phyloP scores from a whole-genome alignment of 2,113 vertebrate genomes.

The Prionailurus viverrinus region DNA sequence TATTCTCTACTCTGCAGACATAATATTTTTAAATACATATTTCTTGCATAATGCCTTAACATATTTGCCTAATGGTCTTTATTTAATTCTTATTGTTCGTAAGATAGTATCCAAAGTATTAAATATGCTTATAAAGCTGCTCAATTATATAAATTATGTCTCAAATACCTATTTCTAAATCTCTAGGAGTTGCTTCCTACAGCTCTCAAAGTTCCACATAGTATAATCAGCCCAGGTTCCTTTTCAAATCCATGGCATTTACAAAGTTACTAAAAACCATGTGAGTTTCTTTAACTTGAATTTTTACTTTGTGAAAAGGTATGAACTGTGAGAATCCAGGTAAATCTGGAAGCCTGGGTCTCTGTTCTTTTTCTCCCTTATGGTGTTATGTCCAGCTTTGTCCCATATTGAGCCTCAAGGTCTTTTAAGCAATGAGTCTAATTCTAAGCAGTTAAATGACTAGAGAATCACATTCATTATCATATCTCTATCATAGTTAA shows the following conservation, averaged over 20 bases:
- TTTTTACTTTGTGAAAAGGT: not conserved
- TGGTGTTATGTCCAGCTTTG: not conserved
- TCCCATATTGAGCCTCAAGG: not conserved
- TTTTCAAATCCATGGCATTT: not conserved
- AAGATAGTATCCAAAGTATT: not conserved
- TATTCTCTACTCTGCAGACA: not conserved
- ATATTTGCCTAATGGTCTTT: not conserved
- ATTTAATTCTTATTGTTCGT: not conserved
- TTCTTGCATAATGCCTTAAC: not conserved
- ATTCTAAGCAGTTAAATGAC: not conserved
- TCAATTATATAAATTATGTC: not conserved
- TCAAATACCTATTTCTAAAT: not conserved
- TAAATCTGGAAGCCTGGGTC: not conserved
- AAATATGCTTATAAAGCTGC: not conserved
- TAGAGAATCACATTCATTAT: not conserved
- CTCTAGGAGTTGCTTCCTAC: not conserved
- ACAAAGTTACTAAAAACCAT: not conserved
- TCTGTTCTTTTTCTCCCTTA: not conserved
- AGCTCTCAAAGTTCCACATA: not conserved
- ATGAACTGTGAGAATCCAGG: not conserved
- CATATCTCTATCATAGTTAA: not conserved
- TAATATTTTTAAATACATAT: not conserved
- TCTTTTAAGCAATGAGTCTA: not conserved
- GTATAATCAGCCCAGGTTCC: not conserved
- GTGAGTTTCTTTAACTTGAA: not conserved